A percentile compares a stretch with the other conserved stretches of the same genome.
Conservation (phyloP, 1,140 invertebrate species). For the Sesamia nonagrioides region DNA sequence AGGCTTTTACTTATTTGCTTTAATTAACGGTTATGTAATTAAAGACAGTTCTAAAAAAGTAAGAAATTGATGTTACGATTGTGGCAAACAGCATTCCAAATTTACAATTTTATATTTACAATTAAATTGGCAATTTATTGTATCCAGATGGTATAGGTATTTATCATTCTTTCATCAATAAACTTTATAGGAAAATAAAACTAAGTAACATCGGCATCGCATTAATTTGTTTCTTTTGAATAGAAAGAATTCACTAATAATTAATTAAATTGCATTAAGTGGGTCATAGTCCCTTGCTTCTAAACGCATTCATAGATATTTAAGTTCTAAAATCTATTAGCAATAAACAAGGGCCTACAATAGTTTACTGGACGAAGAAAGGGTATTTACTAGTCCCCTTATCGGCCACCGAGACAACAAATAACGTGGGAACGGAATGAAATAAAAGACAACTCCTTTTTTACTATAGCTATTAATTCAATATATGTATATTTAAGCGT, state of each 20-base stretch:
- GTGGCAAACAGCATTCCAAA: too few species aligned
- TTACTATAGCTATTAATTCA: slow-evolving; percentile 69
- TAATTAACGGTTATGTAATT: neutral
- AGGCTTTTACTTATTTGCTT: neutral
- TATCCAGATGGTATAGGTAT: too few species aligned
- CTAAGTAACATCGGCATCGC: neutral
- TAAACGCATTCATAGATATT: slow-evolving; percentile 75
- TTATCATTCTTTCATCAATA: too few species aligned
- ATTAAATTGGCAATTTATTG: too few species aligned
- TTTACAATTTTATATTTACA: too few species aligned
- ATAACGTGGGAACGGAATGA: slow-evolving; percentile 83
- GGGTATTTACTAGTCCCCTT: slow-evolving; percentile 81
- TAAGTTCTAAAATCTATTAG: slow-evolving; percentile 83
- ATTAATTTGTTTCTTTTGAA: slow-evolving; percentile 8
- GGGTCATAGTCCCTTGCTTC: slow-evolving; percentile 66
- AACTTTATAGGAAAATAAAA: neutral
- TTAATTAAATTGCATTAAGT: slow-evolving; percentile 71
- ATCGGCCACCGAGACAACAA: slow-evolving; percentile 81
- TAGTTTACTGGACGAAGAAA: slow-evolving; percentile 81
- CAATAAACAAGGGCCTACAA: slow-evolving; percentile 83
- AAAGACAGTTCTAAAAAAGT: too few species aligned
- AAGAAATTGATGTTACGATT: too few species aligned
- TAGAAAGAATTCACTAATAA: slow-evolving; percentile 44
- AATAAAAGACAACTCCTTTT: slow-evolving; percentile 82
- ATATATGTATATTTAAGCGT: slow-evolving; percentile 14